phyloP scores from a whole-genome alignment of 2,797 vertebrate genomes.

The Fundulus diaphanus region DNA sequence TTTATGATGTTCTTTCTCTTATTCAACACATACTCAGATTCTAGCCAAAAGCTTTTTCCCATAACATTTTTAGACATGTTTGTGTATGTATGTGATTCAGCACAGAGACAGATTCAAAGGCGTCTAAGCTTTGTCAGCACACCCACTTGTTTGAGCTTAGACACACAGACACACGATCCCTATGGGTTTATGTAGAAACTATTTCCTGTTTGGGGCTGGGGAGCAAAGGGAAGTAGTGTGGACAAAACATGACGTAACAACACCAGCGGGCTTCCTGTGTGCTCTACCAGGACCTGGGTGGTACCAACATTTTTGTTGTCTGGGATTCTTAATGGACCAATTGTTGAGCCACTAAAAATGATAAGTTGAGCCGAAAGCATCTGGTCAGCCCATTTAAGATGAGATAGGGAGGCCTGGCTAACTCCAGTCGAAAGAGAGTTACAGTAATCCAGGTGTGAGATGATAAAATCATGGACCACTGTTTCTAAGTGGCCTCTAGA shows the following conservation, averaged over 20 bases:
- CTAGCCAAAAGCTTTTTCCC: conserved; percentile 62
- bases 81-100: conserved; percentile 57
- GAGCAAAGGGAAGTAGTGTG: conserved; percentile 59
- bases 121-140: conserved; percentile 25
- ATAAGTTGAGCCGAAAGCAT: neutral
- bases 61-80: conserved; percentile 63
- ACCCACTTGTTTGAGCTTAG: conserved; percentile 5
- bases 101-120: conserved; percentile 40
- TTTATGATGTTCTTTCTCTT: conserved; percentile 34
- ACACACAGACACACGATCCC: conserved; percentile 24
- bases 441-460: no score
- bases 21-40: conserved; percentile 22
- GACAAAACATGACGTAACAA: conserved; percentile 57
- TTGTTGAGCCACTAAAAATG: conserved; percentile 13
- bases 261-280: conserved; percentile 63
- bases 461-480: no score
- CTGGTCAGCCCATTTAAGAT: no score
- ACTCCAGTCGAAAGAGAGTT: no score
- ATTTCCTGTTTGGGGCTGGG: conserved; percentile 69
- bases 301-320: conserved; percentile 44
- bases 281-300: conserved; percentile 45
- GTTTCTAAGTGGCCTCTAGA: no score
- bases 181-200: conserved; percentile 50
- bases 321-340: conserved; percentile 27
- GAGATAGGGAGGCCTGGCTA: no score